Conservation (phyloP, 2,113 vertebrate species). For the Eulemur macaco region DNA sequence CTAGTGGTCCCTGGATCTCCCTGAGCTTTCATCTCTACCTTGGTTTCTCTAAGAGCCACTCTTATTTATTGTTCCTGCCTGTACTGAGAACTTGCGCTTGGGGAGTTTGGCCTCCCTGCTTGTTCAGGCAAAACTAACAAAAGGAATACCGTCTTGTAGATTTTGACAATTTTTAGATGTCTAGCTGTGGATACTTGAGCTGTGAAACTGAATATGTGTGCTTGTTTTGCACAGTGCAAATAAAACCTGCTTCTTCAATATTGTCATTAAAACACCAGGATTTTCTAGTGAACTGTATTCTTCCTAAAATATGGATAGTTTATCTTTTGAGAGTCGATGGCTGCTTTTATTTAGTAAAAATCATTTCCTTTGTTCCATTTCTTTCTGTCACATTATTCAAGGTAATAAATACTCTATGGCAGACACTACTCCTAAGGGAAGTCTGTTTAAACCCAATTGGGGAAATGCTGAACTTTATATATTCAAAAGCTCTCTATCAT, state of each 20-base stretch:
- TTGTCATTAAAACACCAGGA: constrained; percentile 43
- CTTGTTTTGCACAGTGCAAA: constrained; percentile 1
- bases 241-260: constrained; percentile 22
- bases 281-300: constrained; percentile 50
- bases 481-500: constrained; percentile 70
- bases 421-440: constrained; percentile 65
- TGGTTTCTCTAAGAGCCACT: constrained; percentile 46
- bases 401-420: constrained; percentile 64
- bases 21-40: constrained; percentile 47
- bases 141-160: constrained; percentile 56
- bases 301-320: constrained; percentile 56
- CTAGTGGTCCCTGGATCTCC: not conserved
- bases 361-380: constrained; percentile 66
- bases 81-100: constrained; percentile 6
- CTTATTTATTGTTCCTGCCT: constrained; percentile 14
- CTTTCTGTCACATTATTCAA: constrained; percentile 70
- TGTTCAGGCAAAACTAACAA: constrained; percentile 57
- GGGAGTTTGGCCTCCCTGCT: constrained; percentile 24
- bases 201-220: constrained; percentile 46
- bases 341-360: constrained; percentile 74
- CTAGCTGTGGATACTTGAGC: constrained; percentile 32
- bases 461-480: constrained; percentile 70
- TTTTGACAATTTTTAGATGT: constrained; percentile 57
- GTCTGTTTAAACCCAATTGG: constrained; percentile 62
- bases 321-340: constrained; percentile 53